phyloP scores from a whole-genome alignment of 1,140 invertebrate species.

The Fopius arisanus region DNA sequence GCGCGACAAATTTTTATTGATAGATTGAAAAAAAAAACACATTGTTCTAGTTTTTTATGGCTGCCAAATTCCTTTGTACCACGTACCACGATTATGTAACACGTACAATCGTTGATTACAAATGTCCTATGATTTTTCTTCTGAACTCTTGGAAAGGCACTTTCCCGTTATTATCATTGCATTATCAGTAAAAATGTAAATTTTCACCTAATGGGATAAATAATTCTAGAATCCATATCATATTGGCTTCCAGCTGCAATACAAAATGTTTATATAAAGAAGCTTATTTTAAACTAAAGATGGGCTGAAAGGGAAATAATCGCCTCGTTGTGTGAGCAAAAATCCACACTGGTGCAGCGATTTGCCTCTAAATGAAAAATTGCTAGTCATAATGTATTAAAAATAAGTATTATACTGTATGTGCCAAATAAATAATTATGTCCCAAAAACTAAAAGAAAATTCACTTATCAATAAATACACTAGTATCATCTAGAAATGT shows the following conservation, averaged over 20 bases:
- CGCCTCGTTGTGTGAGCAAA: constrained; percentile 10
- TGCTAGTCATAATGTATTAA: constrained; percentile 28
- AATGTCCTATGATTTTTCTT: background rate
- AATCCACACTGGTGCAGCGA: constrained; percentile 21
- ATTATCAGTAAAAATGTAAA: background rate
- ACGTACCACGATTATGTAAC: background rate
- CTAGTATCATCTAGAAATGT: background rate
- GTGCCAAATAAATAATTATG: constrained; percentile 27
- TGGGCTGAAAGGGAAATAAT: background rate
- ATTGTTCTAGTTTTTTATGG: constrained; percentile 1
- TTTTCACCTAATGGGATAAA: background rate
- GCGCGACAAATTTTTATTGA: background rate
- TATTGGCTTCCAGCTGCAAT: constrained; percentile 11
- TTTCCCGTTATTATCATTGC: background rate
- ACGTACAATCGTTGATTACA: background rate
- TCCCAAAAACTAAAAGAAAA: background rate
- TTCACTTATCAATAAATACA: background rate
- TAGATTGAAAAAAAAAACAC: background rate
- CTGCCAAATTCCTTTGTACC: background rate
- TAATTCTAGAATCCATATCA: constrained; percentile 11
- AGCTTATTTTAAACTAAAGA: constrained; percentile 16
- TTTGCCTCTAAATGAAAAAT: constrained; percentile 31
- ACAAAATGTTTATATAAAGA: constrained; percentile 17
- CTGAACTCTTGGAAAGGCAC: background rate
- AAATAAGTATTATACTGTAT: constrained; percentile 29